Evolutionary conservation across 1,140 invertebrate species (phyloP), one percentile per base, ranked within the genome.

Genomic region (Dryas iulia): DNA sequence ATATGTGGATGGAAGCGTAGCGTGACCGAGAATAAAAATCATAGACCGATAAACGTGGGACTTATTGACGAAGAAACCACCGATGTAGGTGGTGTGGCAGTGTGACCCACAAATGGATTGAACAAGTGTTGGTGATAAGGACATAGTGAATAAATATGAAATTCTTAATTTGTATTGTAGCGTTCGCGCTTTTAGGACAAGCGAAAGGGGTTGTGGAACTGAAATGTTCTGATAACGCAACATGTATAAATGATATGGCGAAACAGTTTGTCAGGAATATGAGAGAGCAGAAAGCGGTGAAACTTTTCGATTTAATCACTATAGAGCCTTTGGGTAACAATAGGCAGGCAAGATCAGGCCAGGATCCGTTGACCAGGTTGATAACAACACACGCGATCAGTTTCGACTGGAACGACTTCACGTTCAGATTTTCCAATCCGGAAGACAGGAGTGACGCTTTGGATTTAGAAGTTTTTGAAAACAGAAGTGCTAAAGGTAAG

Each of bases 391-490:
- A 93, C 71, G 90, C 92, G 10, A 77, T 94, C 25, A 90, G 89
- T 59, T 84, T 93, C 71, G 92, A 93, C 73, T 92, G 90, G 82
- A 90, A 89, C 53, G 89, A 91, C 56, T 92, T 89, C 67, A 92
- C 89, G 26, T 87, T 94, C 64, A 89, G 85, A 77, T 78, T 93
- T 56, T 83, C 84, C 24, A 90, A 87, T 72, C 85, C 88, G 5
- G 73, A 86, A 24, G 78, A 86, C 39, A 89, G 85, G 56, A 86
- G 87, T 52, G 89, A 89, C 14, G 85, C 83, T 1, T 62, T 92
- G 66, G 84, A 87, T 59, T 73, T 93, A 39, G 91, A 93, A 67
- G 73, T 90, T 10, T 86, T 87, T 71, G 76, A 89, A 61, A 86
- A 86, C 35, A 92, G 92, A 76, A 87, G 87, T 62, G 87, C 82